phyloP scores from a whole-genome alignment of 2,113 vertebrate species.

The Festucalex cinctus region DNA sequence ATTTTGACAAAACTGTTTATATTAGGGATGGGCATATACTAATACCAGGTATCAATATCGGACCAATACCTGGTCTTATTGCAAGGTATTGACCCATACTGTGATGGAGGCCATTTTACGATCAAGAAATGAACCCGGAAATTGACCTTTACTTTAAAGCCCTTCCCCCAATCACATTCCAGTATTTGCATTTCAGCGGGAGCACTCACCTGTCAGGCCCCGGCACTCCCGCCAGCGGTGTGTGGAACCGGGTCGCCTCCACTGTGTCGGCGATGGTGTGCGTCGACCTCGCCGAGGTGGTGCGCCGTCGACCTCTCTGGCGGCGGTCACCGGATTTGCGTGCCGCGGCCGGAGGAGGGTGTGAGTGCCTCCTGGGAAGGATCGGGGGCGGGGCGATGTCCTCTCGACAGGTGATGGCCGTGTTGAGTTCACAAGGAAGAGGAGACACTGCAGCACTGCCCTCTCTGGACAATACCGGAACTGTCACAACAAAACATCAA shows the following conservation, averaged over 20 bases:
- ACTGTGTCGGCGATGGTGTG: background rate
- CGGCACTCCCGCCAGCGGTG: conserved; percentile 53
- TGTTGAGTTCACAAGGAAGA: conserved; percentile 85
- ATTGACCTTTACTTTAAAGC: too few relatives aligned
- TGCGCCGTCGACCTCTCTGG: conserved; percentile 77
- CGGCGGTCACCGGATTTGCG: conserved; percentile 45
- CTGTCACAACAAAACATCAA: conserved; percentile 1
- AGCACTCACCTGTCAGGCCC: conserved; percentile 27
- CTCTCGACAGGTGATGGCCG: conserved; percentile 84
- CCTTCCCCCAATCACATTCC: background rate
- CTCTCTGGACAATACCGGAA: conserved; percentile 30
- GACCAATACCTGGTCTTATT: too few relatives aligned
- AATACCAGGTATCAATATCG: too few relatives aligned
- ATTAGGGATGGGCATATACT: too few relatives aligned
- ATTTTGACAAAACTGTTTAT: too few relatives aligned
- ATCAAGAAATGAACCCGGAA: too few relatives aligned
- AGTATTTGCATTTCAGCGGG: accelerated
- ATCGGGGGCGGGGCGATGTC: conserved; percentile 81
- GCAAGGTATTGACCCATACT: too few relatives aligned
- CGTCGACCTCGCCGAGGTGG: conserved; percentile 65
- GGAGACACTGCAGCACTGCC: conserved; percentile 57
- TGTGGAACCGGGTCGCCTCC: conserved; percentile 61
- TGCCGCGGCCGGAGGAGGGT: conserved; percentile 52
- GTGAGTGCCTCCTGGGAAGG: conserved; percentile 67
- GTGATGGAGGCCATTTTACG: too few relatives aligned